Evolutionary conservation across 1,140 invertebrate species (phyloP), one percentile per base, ranked within the genome.

Genomic region (Drosophila fuyamai): DNA sequence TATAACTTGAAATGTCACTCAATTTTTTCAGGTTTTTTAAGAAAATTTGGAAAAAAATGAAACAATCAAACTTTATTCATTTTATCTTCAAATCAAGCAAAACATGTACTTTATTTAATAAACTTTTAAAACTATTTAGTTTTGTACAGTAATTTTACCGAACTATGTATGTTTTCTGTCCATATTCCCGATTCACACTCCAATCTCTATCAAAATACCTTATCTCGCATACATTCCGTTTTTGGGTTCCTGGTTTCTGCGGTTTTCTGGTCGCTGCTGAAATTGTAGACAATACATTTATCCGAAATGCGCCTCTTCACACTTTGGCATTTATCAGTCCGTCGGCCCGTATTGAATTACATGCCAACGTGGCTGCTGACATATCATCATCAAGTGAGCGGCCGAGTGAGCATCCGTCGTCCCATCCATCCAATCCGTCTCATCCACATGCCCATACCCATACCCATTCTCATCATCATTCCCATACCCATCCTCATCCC

Each of bases 301-400:
- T 47, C 65, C 54, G 36, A 77, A 77, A 77, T 53, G 63, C 63
- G 72, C 67, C 70, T 73, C 72, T 77, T 77, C 65, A 77, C 75
- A 77, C 75, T 77, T 77, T 68, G 74, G 62, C 75, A 77, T 76
- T 71, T 54, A 48, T 54, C 44, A 71, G 67, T 67, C 29, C 18
- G 46, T 44, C 65, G 18, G 40, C 38, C 48, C 62, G 61, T 67
- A 83, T 83, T 83, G 81, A 72, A 79, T 83, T 83, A 84, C 80
- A 76, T 66, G 80, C 60, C 70, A 53, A 71, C 71, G 66, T 59
- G 43, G 55, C 75, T 74, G 79, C 55, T 82, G 81, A 83, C 76
- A 84, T 83, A 79, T 68, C 66, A 59, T 32, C 54, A 79, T 65
- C 72, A 29, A 74, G 50, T 63, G 61, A 70, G 67, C 46, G 67